A percentile compares a stretch with the other conserved stretches of the same genome.
These are phyloP conservation scores for Sebastes ruberrimus DNA, from an alignment of 2,797 vertebrate species.

Conservation along the genomic window DNA sequence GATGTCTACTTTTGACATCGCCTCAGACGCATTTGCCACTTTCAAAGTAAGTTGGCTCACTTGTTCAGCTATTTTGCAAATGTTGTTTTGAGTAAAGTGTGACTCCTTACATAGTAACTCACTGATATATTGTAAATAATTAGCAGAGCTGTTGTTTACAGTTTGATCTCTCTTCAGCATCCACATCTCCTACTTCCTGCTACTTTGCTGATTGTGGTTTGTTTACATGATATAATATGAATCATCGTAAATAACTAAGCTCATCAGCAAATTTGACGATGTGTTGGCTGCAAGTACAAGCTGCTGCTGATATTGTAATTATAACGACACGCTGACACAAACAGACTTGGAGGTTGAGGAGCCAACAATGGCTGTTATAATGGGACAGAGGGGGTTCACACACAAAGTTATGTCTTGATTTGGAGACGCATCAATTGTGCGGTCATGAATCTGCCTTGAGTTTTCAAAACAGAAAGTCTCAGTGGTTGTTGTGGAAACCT, in stretches of 20 bases:
- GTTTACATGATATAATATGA: not conserved
- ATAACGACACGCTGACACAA: not conserved
- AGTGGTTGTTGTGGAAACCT: not conserved
- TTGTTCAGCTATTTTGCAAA: not conserved
- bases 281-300: not conserved
- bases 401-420: not conserved
- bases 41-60: conserved; percentile 88
- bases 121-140: not conserved
- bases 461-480: not conserved
- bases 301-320: not conserved
- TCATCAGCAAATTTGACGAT: not conserved
- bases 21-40: conserved; percentile 96
- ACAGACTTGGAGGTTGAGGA: not conserved
- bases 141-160: not conserved
- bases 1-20: conserved; percentile 98
- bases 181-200: not conserved
- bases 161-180: not conserved
- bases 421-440: not conserved
- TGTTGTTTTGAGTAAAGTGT: not conserved
- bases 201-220: not conserved
- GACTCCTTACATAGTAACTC: not conserved
- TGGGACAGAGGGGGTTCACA: not conserved
- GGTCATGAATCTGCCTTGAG: not conserved
- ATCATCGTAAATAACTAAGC: not conserved
- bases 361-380: not conserved